These are phyloP conservation scores for Drosophila flavopinicola DNA, from an alignment of 2,888 invertebrate genomes.

Conservation along the genomic window DNA sequence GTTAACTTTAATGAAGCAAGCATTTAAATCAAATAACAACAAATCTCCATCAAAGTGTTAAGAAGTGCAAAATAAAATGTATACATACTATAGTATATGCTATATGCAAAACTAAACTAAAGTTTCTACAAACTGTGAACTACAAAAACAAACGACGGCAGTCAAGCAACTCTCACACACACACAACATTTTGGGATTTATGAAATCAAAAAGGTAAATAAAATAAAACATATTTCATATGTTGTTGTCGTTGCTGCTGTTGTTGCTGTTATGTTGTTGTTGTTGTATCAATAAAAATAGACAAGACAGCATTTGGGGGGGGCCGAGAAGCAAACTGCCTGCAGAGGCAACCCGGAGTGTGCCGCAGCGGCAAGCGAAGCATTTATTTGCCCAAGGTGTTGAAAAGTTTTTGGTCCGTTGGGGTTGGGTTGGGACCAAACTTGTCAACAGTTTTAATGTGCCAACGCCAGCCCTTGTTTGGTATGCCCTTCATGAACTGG, in stretches of 20 bases:
- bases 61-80: conserved; percentile 11
- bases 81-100: conserved; percentile 1
- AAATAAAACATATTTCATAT: conserved; percentile 23
- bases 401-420: conserved; percentile 55
- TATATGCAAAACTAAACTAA: not conserved
- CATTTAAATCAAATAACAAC: conserved; percentile 47
- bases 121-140: conserved; percentile 5
- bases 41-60: conserved; percentile 52
- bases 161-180: conserved; percentile 28
- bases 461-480: not conserved
- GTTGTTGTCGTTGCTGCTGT: too few relatives aligned
- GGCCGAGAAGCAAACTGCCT: not conserved
- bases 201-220: conserved; percentile 72
- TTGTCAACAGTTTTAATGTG: conserved; percentile 51
- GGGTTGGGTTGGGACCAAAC: conserved; percentile 16
- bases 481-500: conserved; percentile 22
- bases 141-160: conserved; percentile 12
- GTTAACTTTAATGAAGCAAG: conserved; percentile 39
- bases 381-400: conserved; percentile 74
- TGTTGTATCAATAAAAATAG: conserved; percentile 68
- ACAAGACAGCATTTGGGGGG: conserved; percentile 37
- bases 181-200: conserved; percentile 76
- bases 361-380: conserved; percentile 40
- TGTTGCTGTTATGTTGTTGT: conserved; percentile 18
- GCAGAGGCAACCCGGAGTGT: conserved; percentile 10